These are phyloP conservation scores for Holothuria glaberrima DNA, from an alignment of 35 echinoderm and acorn worm species.

Conservation along the genomic window DNA sequence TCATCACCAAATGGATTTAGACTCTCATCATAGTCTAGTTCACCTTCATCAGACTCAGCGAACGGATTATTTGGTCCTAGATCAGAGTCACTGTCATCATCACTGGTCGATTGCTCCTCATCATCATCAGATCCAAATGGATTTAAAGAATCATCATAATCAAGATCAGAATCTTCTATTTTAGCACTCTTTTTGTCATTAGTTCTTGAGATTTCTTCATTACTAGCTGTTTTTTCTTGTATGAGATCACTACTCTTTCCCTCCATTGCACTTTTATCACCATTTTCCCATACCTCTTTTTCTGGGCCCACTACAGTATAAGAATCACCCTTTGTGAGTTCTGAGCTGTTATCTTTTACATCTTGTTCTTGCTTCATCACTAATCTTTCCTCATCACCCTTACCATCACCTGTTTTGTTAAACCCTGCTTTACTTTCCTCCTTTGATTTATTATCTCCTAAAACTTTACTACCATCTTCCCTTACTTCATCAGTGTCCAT, in stretches of 20 bases:
- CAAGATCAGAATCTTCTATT: constrained; percentile 14
- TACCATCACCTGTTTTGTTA: background rate
- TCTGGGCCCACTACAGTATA: background rate
- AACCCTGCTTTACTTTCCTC: background rate
- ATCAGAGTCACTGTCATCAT: constrained; percentile 47
- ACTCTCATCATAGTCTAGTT: constrained; percentile 80
- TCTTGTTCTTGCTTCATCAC: background rate
- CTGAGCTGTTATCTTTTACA: background rate
- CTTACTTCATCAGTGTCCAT: background rate
- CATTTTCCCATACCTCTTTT: background rate
- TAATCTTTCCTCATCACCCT: background rate
- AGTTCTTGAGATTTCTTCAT: background rate
- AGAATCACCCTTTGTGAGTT: background rate
- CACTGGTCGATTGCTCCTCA: constrained; percentile 45
- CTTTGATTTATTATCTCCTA: background rate
- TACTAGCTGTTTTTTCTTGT: constrained; percentile 15
- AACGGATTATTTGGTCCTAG: constrained; percentile 81
- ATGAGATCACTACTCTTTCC: background rate
- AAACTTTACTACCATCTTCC: background rate
- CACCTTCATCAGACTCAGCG: constrained; percentile 51
- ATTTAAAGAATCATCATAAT: constrained; percentile 77
- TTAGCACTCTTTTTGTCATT: constrained; percentile 16
- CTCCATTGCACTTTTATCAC: constrained; percentile 47
- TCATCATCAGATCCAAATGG: constrained; percentile 77
- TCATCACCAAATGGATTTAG: constrained; percentile 91